Base-by-base conservation (phyloP, 1,140 invertebrate genomes). In the Drosophila malerkotliana region DNA sequence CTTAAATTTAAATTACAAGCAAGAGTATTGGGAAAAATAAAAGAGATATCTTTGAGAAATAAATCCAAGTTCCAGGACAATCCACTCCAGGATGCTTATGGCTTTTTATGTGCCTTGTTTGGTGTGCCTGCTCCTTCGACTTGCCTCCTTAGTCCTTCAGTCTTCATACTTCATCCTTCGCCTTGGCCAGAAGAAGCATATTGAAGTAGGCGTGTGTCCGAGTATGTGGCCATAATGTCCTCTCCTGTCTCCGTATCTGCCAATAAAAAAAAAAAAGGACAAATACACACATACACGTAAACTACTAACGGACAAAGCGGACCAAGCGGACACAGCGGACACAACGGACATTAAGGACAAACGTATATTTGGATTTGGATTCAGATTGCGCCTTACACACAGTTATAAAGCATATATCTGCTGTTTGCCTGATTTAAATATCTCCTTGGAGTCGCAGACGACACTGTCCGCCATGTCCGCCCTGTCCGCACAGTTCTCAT, bases 51-150 rank as follows among this genome's bases (percentile, higher is more conserved):
- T 37, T 69, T n/a, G 61, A 39, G 12, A n/a, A 10, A 37, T 12
- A 37, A 37, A 37, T 4, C 34, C 34, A 37, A 37, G 41, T 6
- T 52, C 21, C 39, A 30, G 49, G 49, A 18, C 59, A 54, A 39
- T 45, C 37, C 21, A 64, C 59, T 30, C 54, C 72, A 75, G 59
- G 63, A 58, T 77, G 82, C 81, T 84, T 87, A 87, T 77, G 81
- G 82, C 73, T 84, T 87, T 84, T 84, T 84, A 84, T 84, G 75
- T 81, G 82, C 82, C 81, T 81, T 84, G 82, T 84, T 84, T 85
- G 75, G 81, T 72, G 53, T 8, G 4, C 3, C 34, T 41, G 63
- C 56, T 55, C 47, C 60, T 47, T 64, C 44, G 55, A 44, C 48
- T 37, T 39, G 4, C 37, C 6, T 37, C 10, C 34, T 37, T 10